These are phyloP conservation scores for Heterodera filipjevi DNA, from an alignment of 2,888 invertebrate genomes.

Conservation along the genomic window DNA sequence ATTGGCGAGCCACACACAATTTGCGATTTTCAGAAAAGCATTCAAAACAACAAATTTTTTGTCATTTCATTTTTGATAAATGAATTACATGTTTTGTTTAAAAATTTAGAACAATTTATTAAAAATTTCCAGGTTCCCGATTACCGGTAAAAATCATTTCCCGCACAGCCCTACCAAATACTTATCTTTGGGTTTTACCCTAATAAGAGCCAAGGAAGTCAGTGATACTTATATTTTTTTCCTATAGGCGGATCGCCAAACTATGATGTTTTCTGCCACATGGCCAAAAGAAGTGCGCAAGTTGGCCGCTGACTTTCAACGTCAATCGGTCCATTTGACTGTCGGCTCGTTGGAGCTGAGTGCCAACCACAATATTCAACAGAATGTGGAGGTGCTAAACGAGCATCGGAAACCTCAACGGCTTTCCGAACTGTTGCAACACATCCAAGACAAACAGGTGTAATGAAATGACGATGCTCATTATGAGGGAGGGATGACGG, in stretches of 20 bases:
- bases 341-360: conserved; percentile 90
- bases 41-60: too few relatives aligned
- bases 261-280: conserved; percentile 98
- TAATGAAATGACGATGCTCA: neutral
- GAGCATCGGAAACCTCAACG: conserved; percentile 54
- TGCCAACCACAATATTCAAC: conserved; percentile 88
- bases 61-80: too few relatives aligned
- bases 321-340: conserved; percentile 92
- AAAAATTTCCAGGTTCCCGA: conserved; percentile 37
- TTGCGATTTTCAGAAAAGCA: too few relatives aligned
- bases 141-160: too few relatives aligned
- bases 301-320: conserved; percentile 91
- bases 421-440: conserved; percentile 53
- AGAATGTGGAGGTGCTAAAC: conserved; percentile 60
- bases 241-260: conserved; percentile 73
- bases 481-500: too few relatives aligned
- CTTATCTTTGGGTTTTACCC: too few relatives aligned
- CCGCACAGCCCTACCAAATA: too few relatives aligned
- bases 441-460: conserved; percentile 53
- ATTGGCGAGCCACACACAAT: too few relatives aligned
- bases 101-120: too few relatives aligned
- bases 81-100: too few relatives aligned
- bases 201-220: too few relatives aligned
- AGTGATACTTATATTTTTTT: too few relatives aligned
- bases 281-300: conserved; percentile 98